Conservation (phyloP, 1,140 invertebrate genomes). For the Procambarus virginalis region DNA sequence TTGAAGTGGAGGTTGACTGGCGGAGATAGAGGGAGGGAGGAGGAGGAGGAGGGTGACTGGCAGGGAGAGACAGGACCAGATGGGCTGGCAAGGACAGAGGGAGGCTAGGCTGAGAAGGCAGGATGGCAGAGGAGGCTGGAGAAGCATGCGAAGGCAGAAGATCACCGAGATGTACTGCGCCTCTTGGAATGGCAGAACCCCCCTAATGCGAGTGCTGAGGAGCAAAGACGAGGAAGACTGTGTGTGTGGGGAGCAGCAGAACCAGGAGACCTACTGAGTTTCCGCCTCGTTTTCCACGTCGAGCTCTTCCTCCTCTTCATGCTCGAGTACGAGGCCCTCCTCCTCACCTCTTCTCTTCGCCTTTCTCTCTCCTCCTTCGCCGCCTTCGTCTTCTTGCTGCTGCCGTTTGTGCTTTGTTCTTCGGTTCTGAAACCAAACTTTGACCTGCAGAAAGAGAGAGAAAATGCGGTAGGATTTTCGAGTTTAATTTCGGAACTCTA, state of each 20-base stretch:
- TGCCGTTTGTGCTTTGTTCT: slow-evolving; percentile 97
- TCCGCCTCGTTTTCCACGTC: slow-evolving; percentile 62
- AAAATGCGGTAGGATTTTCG: not conserved
- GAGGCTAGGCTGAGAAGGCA: too few species aligned
- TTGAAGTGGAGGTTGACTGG: too few species aligned
- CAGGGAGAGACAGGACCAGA: too few species aligned
- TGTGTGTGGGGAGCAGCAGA: not conserved
- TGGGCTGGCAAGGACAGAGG: too few species aligned
- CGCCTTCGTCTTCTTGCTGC: slow-evolving; percentile 93
- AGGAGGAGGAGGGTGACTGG: too few species aligned
- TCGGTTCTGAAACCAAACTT: slow-evolving; percentile 99
- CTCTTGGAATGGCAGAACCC: not conserved
- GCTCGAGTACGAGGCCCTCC: slow-evolving; percentile 58
- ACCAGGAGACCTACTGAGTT: slow-evolving; percentile 15
- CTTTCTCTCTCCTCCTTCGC: slow-evolving; percentile 77
- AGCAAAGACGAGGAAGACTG: not conserved
- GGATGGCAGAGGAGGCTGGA: too few species aligned
- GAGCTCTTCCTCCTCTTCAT: slow-evolving; percentile 61
- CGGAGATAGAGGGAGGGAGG: too few species aligned
- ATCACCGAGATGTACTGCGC: not conserved
- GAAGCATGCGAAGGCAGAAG: not conserved
- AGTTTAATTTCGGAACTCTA: too few species aligned
- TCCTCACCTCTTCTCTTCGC: slow-evolving; percentile 44
- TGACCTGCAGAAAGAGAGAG: slow-evolving; percentile 82
- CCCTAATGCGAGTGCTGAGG: not conserved